Base-by-base conservation (phyloP, 1,140 invertebrate genomes). In the Diabrotica virgifera region DNA sequence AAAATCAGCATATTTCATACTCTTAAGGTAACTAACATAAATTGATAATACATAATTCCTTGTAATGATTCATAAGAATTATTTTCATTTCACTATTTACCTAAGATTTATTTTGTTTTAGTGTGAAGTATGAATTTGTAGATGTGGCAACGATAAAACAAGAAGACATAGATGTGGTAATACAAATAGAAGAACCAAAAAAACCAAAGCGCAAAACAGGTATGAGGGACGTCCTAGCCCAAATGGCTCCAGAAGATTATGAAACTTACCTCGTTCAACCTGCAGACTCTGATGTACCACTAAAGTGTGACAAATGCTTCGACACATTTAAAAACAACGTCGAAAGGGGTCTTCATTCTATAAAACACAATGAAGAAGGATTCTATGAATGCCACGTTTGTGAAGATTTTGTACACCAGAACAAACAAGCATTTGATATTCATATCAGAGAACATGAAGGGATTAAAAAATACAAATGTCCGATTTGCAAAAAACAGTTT, bases 401-500 rank as follows among this genome's bases (percentile, higher is more conserved):
- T 62, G 40, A 6, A 0, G 74, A 79, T 8, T 82, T 78, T 46
- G 76, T 71, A 11, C 80, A 78, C 6, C 52, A 65, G 3, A 77
- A 80, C 60, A 80, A 79, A 51, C 80, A 78, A 61, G 74, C 77
- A 54, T 69, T 81, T 4, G 74, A 79, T 8, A 70, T 77, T 13
- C 80, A 82, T 62, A 70, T 77, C n/a, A 66, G 70, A 57, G 71
- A 70, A 0, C 76, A 78, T 55, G 73, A 82, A 76, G 78, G 81
- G 72, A 77, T 54, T 36, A 82, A 77, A 8, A 77, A 82, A 74
- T 83, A 80, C 62, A 82, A 78, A 68, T 84, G 83, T 62, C 76
- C 81, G 9, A 76, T 77, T 13, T 84, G 83, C 59, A 74, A 76
- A 6, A 83, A 82, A 65, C 77, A 79, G 11, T 84, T 84, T 64